Conservation (phyloP, 30 jellyfish, hydroid and myxozoan genomes). For the Clytia hemisphaerica region DNA sequence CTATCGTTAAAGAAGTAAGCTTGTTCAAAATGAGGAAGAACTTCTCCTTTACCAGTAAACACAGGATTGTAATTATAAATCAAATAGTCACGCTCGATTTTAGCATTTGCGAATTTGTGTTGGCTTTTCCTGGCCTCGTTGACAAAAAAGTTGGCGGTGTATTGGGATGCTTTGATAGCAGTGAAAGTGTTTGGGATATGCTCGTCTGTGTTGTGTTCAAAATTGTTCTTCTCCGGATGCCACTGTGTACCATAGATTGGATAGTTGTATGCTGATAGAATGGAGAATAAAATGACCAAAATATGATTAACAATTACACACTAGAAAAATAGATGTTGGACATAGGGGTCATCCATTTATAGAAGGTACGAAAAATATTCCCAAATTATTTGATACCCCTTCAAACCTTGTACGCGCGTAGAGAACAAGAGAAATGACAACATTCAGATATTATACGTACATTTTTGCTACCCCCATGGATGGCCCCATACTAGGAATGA, state of each 20-base stretch:
- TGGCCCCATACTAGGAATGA: too few relatives aligned
- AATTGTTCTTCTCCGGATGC: constrained; percentile 92
- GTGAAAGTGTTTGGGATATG: constrained; percentile 54
- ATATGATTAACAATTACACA: too few relatives aligned
- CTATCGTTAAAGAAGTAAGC: constrained; percentile 53
- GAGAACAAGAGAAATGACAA: too few relatives aligned
- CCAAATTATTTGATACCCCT: too few relatives aligned
- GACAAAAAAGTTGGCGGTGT: constrained; percentile 67
- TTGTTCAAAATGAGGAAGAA: constrained; percentile 65
- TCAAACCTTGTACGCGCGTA: too few relatives aligned
- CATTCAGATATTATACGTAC: too few relatives aligned
- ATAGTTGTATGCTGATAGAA: constrained; percentile 46
- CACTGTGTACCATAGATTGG: constrained; percentile 89
- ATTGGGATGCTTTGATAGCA: constrained; percentile 77
- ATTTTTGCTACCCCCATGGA: too few relatives aligned
- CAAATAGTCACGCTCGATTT: constrained; percentile 47
- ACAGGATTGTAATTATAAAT: constrained; percentile 45
- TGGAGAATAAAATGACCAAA: too few relatives aligned
- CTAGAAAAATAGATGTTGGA: too few relatives aligned
- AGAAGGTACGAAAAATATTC: too few relatives aligned
- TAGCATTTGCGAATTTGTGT: constrained; percentile 53
- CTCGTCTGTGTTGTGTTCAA: constrained; percentile 42
- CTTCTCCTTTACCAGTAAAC: constrained; percentile 40
- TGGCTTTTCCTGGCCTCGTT: constrained; percentile 72
- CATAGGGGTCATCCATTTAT: too few relatives aligned